Evolutionary conservation across 2,797 vertebrate genomes (phyloP), one percentile per base, ranked within the genome.

Genomic region (Trachurus trachurus): DNA sequence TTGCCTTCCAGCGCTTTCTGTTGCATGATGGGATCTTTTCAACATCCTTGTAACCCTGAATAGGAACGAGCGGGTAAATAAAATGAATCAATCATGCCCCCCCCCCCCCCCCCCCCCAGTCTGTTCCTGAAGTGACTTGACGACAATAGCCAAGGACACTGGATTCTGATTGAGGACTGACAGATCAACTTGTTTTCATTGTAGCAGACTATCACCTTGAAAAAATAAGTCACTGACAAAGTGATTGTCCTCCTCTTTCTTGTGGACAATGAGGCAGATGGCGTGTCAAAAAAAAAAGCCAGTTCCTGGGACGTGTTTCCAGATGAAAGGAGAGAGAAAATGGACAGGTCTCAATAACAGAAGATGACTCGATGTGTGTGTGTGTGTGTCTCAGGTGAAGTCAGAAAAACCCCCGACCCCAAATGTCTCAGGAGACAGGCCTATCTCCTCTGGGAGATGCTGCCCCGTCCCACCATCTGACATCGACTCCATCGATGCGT

Each of bases 401-500:
- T 73, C 58, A 2, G 40, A 53, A 3, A 3, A 80, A 40, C 13
- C 40, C 6, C 3, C 52, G 56, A 84, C 76, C 80, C 81, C 6
- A 16, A 64, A 60, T 17, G 60, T 83, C 88, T 87, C 72, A 19
- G 62, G 71, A 80, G 88, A 86, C 58, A 26, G 59, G 44, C 19
- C 29, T 83, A 65, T 78, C 68, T 61, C 88, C 82, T 83, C 78
- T 70, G 78, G 76, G 71, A 80, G 53, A 60, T 65, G 62, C 71
- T 19, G 77, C 69, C 73, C 76, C 31, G 71, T 70, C 76, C 49
- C 75, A 11, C 16, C 37, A 15, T 68, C 76, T 76, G 64, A 63
- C 79, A 34, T 44, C 53, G 4, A 59, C 71, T 82, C 60, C 76
- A 71, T 90, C 82, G 45, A 88, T 90, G 82, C 9, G 7, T 79